Conservation (phyloP, 2,888 invertebrate species). For the Pilophorus perplexus region DNA sequence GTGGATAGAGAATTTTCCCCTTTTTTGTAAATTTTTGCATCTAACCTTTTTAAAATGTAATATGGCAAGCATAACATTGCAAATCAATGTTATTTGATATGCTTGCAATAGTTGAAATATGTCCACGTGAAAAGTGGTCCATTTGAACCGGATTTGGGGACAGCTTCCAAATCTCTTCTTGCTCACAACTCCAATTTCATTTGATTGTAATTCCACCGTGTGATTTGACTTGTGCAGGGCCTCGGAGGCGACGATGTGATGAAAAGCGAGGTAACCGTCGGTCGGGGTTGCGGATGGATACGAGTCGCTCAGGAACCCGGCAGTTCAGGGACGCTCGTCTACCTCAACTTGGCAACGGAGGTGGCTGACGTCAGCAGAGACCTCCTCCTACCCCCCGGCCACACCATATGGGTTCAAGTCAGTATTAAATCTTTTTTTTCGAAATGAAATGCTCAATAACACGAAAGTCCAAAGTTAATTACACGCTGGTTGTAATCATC, state of each 20-base stretch:
- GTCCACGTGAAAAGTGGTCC: too few species aligned
- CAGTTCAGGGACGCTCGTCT: conserved; percentile 60
- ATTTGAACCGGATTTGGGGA: background rate
- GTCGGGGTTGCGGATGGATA: conserved; percentile 60
- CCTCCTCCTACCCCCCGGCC: conserved; percentile 57
- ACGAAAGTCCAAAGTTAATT: too few species aligned
- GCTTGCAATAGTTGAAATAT: too few species aligned
- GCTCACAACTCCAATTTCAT: background rate
- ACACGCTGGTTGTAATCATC: too few species aligned
- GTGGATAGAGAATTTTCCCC: too few species aligned
- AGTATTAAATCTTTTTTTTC: too few species aligned
- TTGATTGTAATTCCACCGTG: background rate
- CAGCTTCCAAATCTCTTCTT: background rate
- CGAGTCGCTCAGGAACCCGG: conserved; percentile 53
- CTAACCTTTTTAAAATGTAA: too few species aligned
- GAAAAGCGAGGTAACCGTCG: conserved; percentile 56
- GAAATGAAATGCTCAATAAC: too few species aligned
- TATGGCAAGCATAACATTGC: too few species aligned
- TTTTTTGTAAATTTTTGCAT: too few species aligned
- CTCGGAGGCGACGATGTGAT: conserved; percentile 19
- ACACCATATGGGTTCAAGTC: conserved; percentile 56
- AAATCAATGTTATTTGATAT: too few species aligned
- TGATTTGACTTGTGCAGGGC: too few species aligned
- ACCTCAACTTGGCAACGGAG: conserved; percentile 59
- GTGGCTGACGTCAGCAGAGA: conserved; percentile 56